A percentile compares a stretch with the other conserved stretches of the same genome.
phyloP scores from a whole-genome alignment of 2,113 vertebrate species.

The Donacobius atricapilla region DNA sequence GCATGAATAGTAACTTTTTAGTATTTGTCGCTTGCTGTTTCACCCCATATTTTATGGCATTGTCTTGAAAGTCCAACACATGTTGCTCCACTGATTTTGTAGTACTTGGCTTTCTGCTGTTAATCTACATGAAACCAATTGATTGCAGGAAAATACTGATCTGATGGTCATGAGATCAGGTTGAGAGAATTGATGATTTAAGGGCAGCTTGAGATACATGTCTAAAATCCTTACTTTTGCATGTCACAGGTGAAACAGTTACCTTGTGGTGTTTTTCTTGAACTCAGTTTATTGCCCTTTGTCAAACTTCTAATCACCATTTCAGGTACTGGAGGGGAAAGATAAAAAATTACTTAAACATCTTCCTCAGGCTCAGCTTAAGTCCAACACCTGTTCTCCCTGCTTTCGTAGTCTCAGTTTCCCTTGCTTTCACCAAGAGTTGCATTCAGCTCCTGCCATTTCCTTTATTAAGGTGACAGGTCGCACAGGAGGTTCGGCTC shows the following conservation, averaged over 20 bases:
- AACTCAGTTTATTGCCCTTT: neutral
- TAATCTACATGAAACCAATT: neutral
- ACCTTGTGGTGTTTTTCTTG: neutral
- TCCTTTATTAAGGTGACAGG: neutral
- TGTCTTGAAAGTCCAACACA: neutral
- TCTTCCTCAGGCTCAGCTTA: neutral
- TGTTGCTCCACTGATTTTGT: neutral
- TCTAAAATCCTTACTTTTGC: neutral
- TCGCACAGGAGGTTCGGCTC: neutral
- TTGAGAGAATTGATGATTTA: neutral
- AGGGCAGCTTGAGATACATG: neutral
- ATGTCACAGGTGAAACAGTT: neutral
- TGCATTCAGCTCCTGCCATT: neutral
- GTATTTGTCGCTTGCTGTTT: slow-evolving; percentile 1
- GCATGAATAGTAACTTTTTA: slow-evolving; percentile 27
- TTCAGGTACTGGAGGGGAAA: neutral
- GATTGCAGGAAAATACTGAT: neutral
- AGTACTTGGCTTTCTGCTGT: neutral
- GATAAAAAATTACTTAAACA: neutral
- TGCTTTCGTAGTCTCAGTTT: neutral
- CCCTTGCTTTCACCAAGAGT: neutral
- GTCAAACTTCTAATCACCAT: neutral
- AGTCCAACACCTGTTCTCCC: neutral
- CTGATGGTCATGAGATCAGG: neutral
- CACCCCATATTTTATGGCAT: neutral